Base-by-base conservation (phyloP, 64 coral and sea anemone species). In the Montipora cactus region DNA sequence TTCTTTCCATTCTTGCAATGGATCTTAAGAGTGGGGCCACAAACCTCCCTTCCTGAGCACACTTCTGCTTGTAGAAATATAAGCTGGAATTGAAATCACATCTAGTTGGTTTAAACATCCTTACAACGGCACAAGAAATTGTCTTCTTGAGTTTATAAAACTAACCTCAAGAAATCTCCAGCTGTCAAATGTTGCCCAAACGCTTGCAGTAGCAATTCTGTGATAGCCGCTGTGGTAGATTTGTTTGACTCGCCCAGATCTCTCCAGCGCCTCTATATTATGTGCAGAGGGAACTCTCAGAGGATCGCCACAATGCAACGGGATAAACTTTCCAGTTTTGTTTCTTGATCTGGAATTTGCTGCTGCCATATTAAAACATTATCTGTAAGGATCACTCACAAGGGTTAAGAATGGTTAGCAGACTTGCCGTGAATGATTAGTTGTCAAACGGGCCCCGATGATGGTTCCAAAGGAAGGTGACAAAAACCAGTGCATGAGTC, bases 221-320 rank as follows among this genome's bases (percentile, higher is more conserved):
- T 78, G 9, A 78, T 18, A 49, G 11, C 9, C 45, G 45, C 44
- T 3, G 44, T 49, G 3, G 46, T 78, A 47, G 45, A 49, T 13
- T 78, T 49, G 16, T 78, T 78, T 78, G 44, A 78, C 47, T 48
- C 75, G 46, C 44, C 22, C 75, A 14, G 75, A 78, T 78, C 75
- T 78, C 16, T 78, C 46, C 10, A 78, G 44, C 28, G 28, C 1
- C 28, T 28, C 28, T 28, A 28, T 28, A 28, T 28, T 28, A 28
- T 1, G 28, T 0, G 28, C 28, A 28, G 28, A 28, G 28, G 28
- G 28, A 28, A 28, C 28, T 28, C 28, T 28, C 28, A 28, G 28
- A 1, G 28, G 28, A 28, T 28, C 28, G 28, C 1, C 28, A 28
- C 28, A 28, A 28, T 28, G 28, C 28, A 28, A 28, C 1, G 1